Conservation (phyloP, 2,888 invertebrate species). For the Agrochola macilenta region DNA sequence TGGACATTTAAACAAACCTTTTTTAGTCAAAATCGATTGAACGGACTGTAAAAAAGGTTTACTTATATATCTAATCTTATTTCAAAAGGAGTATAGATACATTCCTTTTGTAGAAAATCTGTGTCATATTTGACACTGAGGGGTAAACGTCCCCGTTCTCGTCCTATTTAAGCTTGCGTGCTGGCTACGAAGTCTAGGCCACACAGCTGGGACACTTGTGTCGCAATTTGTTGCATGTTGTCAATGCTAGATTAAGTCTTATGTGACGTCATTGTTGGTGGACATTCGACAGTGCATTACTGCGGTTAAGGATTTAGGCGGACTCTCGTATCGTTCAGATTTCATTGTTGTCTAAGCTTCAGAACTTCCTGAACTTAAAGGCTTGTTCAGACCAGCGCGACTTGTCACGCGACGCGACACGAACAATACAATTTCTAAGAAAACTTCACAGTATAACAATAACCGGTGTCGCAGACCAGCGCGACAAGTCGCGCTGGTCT, state of each 20-base stretch:
- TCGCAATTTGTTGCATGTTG: conserved; percentile 15
- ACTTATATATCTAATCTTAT: too few species aligned
- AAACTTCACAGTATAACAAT: too few species aligned
- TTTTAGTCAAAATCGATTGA: too few species aligned
- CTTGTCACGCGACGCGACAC: too few species aligned
- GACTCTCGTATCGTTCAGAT: background rate
- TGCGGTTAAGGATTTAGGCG: background rate
- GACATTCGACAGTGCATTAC: background rate
- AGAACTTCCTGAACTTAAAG: background rate
- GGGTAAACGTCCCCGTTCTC: background rate
- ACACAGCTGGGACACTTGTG: conserved; percentile 17
- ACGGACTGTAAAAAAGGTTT: too few species aligned
- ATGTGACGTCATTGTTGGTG: background rate
- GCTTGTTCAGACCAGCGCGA: too few species aligned
- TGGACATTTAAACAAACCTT: too few species aligned
- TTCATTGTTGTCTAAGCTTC: background rate
- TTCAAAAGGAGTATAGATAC: background rate
- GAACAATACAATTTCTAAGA: too few species aligned
- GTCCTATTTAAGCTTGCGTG: conserved; percentile 8
- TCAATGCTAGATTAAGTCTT: conserved; percentile 12
- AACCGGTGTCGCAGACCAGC: too few species aligned
- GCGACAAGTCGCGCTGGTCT: too few species aligned
- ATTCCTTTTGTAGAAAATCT: background rate
- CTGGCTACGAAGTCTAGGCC: conserved; percentile 10
- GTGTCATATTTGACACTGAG: conserved; percentile 6